These are phyloP conservation scores for Trematomus loennbergii DNA, from an alignment of 2,113 vertebrate genomes.

Conservation along the genomic window DNA sequence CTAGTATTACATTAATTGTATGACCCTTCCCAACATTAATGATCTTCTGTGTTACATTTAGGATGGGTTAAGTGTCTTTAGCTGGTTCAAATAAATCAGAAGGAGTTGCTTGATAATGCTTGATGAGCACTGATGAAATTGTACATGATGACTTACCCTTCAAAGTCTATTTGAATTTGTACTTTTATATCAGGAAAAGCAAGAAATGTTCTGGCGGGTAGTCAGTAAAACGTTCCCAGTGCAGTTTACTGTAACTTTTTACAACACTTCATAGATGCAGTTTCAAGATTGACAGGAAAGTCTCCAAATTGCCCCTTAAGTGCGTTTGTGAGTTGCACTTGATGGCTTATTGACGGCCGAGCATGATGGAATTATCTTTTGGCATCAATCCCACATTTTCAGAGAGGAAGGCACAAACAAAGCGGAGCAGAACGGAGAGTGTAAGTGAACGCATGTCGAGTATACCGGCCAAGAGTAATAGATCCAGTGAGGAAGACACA, in stretches of 20 bases:
- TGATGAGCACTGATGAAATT: too few relatives aligned
- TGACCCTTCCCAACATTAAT: too few relatives aligned
- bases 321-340: constrained; percentile 40
- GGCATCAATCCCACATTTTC: constrained; percentile 33
- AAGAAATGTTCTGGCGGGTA: too few relatives aligned
- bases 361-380: constrained; percentile 39
- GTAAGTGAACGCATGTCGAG: not conserved
- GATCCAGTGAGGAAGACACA: constrained; percentile 30
- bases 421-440: not conserved
- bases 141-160: too few relatives aligned
- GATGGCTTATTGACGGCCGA: constrained; percentile 38
- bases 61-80: not conserved
- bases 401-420: constrained; percentile 21
- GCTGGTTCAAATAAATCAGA: not conserved
- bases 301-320: constrained; percentile 27
- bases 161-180: not conserved
- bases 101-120: too few relatives aligned
- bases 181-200: not conserved
- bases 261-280: not conserved
- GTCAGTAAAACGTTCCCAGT: not conserved
- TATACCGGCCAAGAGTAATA: constrained; percentile 9
- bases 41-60: not conserved
- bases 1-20: too few relatives aligned
- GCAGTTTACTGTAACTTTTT: not conserved
- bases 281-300: constrained; percentile 42